Base-by-base conservation (phyloP, 2,113 vertebrate species). In the Hiodon alosoides region DNA sequence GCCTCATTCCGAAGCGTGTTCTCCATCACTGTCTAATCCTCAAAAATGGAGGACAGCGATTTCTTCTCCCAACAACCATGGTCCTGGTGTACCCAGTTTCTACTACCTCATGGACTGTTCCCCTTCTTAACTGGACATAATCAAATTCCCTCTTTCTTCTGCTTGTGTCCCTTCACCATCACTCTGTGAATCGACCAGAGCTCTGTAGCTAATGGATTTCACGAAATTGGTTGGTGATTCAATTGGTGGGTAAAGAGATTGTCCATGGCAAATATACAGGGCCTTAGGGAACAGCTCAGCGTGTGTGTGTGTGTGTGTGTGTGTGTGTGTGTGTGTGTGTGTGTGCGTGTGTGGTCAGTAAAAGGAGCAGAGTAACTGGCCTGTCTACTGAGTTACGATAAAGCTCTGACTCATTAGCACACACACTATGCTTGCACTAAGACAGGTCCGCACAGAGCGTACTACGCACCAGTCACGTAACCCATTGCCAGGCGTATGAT, bases 11-110 rank as follows among this genome's bases (percentile, higher is more conserved):
- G 0, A 59, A 78, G 47, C 50, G 74, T 77, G 84, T 83, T 77
- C 83, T 81, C 73, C 69, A 67, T 69, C 75, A 69, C 81, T 57
- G 58, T 75, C 69, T 87, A 87, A 86, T 88, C 83, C 82, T 14
- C 76, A 58, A 81, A 84, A 85, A 87, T 69, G 67, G 54, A 11
- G 13, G 11, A 57, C 2, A 77, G 60, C 53, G 31, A 31, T 31
- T 31, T 31, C 31, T 31, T 31, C 31, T 31, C 31, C 31, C 31
- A 31, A 31, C 31, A 31, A 31, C 2, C 31, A 31, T 31, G 31
- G 31, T 31, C 31, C 31, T 31, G 31, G 31, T 31, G 31, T 31
- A 31, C 31, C 31, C 31, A 31, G 31, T 31, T 31, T 31, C 31
- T 31, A 31, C 31, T 31, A 2, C 31, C 31, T 31, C 31, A 31